These are phyloP conservation scores for Norana najaformis DNA, from an alignment of 2,888 invertebrate genomes.

Conservation along the genomic window DNA sequence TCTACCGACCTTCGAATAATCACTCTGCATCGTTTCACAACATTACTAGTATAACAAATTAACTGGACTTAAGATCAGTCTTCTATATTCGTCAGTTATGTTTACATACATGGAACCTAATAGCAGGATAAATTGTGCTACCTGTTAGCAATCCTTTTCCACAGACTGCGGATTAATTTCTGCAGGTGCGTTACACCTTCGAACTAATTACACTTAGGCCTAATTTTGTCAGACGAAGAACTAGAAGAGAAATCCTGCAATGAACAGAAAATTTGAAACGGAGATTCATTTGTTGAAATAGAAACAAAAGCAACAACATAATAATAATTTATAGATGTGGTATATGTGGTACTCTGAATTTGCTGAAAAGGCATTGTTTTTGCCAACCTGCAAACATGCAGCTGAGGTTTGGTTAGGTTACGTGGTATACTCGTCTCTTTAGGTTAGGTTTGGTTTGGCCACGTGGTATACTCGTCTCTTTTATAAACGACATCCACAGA, in stretches of 20 bases:
- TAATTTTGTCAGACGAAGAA: not conserved
- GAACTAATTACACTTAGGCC: no score
- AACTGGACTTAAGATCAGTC: not conserved
- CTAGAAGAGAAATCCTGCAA: not conserved
- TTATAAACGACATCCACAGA: not conserved
- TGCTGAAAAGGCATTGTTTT: not conserved
- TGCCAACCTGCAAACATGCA: no score
- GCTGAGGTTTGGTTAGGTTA: not conserved
- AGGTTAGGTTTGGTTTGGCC: no score
- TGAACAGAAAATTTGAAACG: not conserved
- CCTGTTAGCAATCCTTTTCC: no score
- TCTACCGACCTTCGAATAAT: not conserved
- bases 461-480: not conserved
- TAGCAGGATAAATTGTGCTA: not conserved
- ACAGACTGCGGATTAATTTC: no score
- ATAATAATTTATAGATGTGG: not conserved
- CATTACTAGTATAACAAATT: not conserved
- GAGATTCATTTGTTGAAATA: not conserved
- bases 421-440: not conserved
- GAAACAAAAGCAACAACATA: not conserved
- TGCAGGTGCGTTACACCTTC: no score
- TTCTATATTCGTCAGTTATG: not conserved
- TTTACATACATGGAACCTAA: not conserved
- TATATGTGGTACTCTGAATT: not conserved
- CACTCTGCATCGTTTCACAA: not conserved